phyloP scores from a whole-genome alignment of 2,113 vertebrate genomes.

The Salvator merianae region DNA sequence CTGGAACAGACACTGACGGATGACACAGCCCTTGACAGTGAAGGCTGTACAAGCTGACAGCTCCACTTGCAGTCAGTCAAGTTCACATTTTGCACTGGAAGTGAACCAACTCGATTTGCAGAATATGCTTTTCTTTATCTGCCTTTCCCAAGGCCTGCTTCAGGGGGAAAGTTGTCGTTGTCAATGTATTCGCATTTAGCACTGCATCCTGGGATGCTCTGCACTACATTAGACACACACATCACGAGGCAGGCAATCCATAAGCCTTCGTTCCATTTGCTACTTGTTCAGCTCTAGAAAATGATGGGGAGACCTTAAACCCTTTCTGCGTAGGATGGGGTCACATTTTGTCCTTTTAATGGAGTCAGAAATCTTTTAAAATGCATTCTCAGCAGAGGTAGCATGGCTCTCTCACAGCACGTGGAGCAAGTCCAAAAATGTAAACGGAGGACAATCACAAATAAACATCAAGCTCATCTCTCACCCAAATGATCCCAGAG shows the following conservation, averaged over 20 bases:
- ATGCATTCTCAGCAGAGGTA: background rate
- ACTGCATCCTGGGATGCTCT: conserved; percentile 56
- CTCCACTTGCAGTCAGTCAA: conserved; percentile 91
- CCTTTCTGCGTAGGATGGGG: background rate
- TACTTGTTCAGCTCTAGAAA: background rate
- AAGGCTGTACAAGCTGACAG: conserved; percentile 91
- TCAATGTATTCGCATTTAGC: conserved; percentile 62
- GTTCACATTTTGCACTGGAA: conserved; percentile 73
- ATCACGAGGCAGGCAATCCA: background rate
- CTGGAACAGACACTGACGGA: conserved; percentile 97
- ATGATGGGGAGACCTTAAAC: background rate
- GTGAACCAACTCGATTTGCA: conserved; percentile 79
- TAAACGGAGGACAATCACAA: no score
- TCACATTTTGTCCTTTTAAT: background rate
- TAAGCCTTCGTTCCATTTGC: background rate
- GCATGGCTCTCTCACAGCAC: background rate
- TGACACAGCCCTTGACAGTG: conserved; percentile 90
- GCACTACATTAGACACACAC: conserved; percentile 12
- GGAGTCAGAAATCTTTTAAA: conserved; percentile 16
- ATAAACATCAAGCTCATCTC: no score
- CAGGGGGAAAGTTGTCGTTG: conserved; percentile 62
- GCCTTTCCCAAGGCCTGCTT: conserved; percentile 40
- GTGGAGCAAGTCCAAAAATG: no score
- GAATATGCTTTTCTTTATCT: conserved; percentile 75
- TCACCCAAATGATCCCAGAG: no score